Conservation (phyloP, 2,113 vertebrate genomes). For the Ceratotherium simum region DNA sequence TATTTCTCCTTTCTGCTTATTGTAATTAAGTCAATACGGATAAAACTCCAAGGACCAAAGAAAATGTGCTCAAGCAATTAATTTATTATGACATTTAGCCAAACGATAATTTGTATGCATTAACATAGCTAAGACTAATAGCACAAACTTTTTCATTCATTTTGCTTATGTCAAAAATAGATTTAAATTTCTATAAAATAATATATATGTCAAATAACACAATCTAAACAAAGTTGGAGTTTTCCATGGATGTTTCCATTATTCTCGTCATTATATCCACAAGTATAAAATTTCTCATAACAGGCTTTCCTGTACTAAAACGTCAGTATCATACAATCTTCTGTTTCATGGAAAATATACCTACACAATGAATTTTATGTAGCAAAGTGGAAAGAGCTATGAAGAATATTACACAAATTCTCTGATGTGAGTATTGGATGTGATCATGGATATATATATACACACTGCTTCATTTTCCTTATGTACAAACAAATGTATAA, state of each 20-base stretch:
- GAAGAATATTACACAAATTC: background rate
- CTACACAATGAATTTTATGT: background rate
- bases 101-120: background rate
- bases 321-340: background rate
- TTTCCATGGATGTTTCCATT: background rate
- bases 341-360: background rate
- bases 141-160: background rate
- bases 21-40: background rate
- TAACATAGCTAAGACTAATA: background rate
- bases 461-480: background rate
- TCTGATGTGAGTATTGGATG: background rate
- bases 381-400: background rate
- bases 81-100: background rate
- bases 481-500: background rate
- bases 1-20: background rate
- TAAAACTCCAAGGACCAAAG: background rate
- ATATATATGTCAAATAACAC: background rate
- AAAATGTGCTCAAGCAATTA: background rate
- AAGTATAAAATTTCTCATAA: background rate
- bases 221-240: background rate
- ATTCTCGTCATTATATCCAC: background rate
- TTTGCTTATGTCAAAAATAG: background rate
- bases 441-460: background rate
- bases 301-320: background rate
- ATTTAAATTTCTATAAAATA: background rate